These are phyloP conservation scores for Trissoscelio sp. DNA, from an alignment of 2,888 invertebrate species.

Conservation along the genomic window DNA sequence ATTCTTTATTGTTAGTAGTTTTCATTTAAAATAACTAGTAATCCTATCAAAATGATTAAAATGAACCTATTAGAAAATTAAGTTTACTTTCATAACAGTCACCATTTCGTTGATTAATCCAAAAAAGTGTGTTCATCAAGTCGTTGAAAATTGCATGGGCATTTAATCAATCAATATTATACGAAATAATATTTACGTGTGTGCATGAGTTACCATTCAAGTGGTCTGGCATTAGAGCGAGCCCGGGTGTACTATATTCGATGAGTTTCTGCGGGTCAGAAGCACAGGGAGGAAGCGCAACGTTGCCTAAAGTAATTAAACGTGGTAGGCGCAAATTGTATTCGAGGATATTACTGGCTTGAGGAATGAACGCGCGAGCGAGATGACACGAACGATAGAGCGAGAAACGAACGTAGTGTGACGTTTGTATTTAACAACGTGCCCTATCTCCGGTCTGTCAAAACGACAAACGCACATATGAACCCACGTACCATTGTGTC, in stretches of 20 bases:
- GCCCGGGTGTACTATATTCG: conserved; percentile 31
- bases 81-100: neutral
- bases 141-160: neutral
- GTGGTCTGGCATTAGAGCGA: conserved; percentile 14
- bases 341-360: conserved; percentile 60
- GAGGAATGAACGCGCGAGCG: conserved; percentile 22
- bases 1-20: too few relatives aligned
- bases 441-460: conserved; percentile 69
- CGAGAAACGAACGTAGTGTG: conserved; percentile 44
- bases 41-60: neutral
- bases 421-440: conserved; percentile 71
- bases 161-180: conserved; percentile 25
- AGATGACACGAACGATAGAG: conserved; percentile 31
- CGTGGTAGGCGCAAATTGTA: conserved; percentile 69
- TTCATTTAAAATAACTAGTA: too few relatives aligned
- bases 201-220: conserved; percentile 26
- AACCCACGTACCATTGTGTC: conserved; percentile 47
- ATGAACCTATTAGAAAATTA: neutral
- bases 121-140: neutral
- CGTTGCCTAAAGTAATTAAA: conserved; percentile 70
- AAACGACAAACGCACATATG: conserved; percentile 51
- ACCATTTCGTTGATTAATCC: neutral
- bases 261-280: conserved; percentile 49
- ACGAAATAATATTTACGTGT: conserved; percentile 21
- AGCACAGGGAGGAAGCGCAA: conserved; percentile 35